phyloP scores from a whole-genome alignment of 2,113 vertebrate genomes.

The Oreochromis niloticus region DNA sequence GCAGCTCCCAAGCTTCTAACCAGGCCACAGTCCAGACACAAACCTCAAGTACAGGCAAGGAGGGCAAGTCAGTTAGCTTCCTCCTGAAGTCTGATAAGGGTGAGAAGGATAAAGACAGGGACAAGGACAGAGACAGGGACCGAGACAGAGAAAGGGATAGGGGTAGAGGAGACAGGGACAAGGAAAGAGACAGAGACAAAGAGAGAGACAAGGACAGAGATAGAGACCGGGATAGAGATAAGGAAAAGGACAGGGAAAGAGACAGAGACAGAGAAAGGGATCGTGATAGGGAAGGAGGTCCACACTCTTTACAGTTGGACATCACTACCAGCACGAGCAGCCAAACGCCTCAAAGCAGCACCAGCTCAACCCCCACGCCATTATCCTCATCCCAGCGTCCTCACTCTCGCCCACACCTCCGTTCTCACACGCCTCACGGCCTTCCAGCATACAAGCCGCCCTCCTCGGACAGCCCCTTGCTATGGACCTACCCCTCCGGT shows the following conservation, averaged over 20 bases:
- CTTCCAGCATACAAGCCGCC: conserved; percentile 74
- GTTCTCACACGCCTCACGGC: conserved; percentile 73
- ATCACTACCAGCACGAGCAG: conserved; percentile 1
- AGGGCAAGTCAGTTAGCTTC: conserved; percentile 74
- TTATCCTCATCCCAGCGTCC: conserved; percentile 68
- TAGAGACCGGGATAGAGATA: not conserved
- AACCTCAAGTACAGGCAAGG: conserved; percentile 63
- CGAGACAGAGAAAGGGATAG: not conserved
- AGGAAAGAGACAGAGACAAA: not conserved
- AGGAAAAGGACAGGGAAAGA: not conserved
- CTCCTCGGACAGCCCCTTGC: conserved; percentile 72
- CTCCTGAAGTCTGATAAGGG: conserved; percentile 72
- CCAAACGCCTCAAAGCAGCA: conserved; percentile 60
- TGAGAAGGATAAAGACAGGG: conserved; percentile 67
- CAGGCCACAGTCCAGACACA: conserved; percentile 71
- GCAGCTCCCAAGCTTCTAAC: conserved; percentile 62
- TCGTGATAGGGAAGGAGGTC: conserved; percentile 45
- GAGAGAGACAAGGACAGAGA: conserved; percentile 13
- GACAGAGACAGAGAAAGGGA: conserved; percentile 37
- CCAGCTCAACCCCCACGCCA: conserved; percentile 70
- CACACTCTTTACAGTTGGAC: conserved; percentile 56
- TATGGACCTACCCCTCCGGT: conserved; percentile 86
- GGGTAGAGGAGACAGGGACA: not conserved
- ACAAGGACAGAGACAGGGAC: conserved; percentile 53
- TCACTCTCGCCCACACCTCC: conserved; percentile 74